These are phyloP conservation scores for Prionailurus bengalensis DNA, from an alignment of 2,113 vertebrate species.

Conservation along the genomic window DNA sequence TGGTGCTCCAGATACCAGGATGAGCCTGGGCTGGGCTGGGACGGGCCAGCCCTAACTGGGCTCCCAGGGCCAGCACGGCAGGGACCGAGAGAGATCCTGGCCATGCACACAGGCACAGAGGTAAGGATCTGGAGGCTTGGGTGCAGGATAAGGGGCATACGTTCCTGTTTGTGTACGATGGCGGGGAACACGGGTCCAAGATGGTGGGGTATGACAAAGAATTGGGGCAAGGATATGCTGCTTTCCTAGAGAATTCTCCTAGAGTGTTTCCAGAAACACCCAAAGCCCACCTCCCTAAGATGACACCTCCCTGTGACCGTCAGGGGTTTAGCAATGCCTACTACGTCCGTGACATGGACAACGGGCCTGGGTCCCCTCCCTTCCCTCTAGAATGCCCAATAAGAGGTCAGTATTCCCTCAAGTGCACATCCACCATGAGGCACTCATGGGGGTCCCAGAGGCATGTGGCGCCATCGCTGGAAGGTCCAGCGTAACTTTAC, in stretches of 20 bases:
- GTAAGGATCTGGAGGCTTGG: not conserved
- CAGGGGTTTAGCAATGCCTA: too few relatives aligned
- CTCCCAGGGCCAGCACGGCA: not conserved
- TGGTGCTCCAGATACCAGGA: not conserved
- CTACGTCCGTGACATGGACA: not conserved
- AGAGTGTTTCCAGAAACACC: not conserved
- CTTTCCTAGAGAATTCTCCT: not conserved
- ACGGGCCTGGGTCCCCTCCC: accelerated
- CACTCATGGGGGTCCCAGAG: not conserved
- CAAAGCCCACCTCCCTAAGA: not conserved
- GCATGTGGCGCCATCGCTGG: not conserved
- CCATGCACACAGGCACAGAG: not conserved
- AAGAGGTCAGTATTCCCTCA: not conserved
- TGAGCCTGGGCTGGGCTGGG: not conserved
- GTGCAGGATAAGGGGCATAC: not conserved
- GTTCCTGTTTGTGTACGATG: not conserved
- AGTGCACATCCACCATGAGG: not conserved
- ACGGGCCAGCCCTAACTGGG: not conserved
- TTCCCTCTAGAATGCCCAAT: not conserved
- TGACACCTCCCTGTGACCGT: not conserved
- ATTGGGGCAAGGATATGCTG: not conserved
- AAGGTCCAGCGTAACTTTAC: not conserved
- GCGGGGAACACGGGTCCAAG: not conserved
- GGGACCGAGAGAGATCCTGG: not conserved
- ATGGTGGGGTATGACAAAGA: not conserved